These are phyloP conservation scores for Drosophila burlai DNA, from an alignment of 1,140 invertebrate genomes.

Conservation along the genomic window DNA sequence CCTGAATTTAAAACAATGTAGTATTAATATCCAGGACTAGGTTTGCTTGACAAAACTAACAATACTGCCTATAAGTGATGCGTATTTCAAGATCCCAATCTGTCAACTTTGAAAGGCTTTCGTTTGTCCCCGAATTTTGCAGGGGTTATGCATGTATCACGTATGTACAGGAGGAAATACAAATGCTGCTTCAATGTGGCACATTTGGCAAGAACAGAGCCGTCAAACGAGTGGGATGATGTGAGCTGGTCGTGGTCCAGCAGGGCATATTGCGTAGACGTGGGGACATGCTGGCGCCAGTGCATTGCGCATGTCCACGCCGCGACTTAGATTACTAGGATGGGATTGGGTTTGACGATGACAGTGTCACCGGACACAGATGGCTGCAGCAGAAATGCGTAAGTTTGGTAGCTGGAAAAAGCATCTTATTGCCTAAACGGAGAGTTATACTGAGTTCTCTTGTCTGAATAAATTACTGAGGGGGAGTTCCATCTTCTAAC, in stretches of 20 bases:
- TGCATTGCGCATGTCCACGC: conserved; percentile 26
- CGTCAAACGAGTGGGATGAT: conserved; percentile 24
- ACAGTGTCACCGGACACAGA: conserved; percentile 34
- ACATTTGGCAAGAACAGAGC: conserved; percentile 34
- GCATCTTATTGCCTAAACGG: conserved; percentile 18
- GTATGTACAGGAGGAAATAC: neutral
- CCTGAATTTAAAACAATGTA: neutral
- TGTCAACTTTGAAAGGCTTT: neutral
- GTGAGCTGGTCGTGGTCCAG: conserved; percentile 27
- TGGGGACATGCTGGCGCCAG: conserved; percentile 49
- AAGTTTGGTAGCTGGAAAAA: conserved; percentile 58
- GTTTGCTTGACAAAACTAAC: neutral
- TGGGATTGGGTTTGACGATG: neutral
- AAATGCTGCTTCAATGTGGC: conserved; percentile 33
- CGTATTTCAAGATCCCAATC: conserved; percentile 1
- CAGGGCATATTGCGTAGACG: conserved; percentile 31
- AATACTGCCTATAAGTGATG: neutral
- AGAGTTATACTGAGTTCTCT: neutral
- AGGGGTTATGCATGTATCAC: too few relatives aligned
- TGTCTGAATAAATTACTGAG: neutral
- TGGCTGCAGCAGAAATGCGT: conserved; percentile 49
- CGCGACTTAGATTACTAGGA: conserved; percentile 21
- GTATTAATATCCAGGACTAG: neutral
- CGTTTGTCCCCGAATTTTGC: neutral
- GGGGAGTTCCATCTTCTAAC: neutral